phyloP scores from a whole-genome alignment of 1,140 invertebrate species.

The Drosophila murphyi region DNA sequence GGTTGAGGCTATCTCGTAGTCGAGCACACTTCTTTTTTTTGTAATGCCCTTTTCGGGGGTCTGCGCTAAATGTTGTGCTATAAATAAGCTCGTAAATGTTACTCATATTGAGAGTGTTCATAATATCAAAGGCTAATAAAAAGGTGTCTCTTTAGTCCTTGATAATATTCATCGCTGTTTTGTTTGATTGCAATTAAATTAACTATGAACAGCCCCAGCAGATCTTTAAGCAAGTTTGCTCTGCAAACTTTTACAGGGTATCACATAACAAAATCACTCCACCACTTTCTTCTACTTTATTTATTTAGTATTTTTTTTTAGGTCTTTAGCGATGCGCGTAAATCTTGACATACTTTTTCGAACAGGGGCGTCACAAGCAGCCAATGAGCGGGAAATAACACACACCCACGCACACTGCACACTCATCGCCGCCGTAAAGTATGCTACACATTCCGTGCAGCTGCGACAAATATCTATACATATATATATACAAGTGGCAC shows the following conservation, averaged over 20 bases:
- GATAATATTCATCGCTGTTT: too few relatives aligned
- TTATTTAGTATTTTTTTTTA: slow-evolving; percentile 36
- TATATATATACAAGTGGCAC: slow-evolving; percentile 33
- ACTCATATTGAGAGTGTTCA: too few relatives aligned
- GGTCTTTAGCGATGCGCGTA: slow-evolving; percentile 79
- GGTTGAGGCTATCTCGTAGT: too few relatives aligned
- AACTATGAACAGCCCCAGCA: too few relatives aligned
- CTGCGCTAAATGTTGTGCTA: too few relatives aligned
- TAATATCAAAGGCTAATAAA: too few relatives aligned
- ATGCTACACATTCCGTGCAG: slow-evolving; percentile 41
- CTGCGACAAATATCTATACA: slow-evolving; percentile 14
- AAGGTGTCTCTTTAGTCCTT: too few relatives aligned
- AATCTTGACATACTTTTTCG: slow-evolving; percentile 79
- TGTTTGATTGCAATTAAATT: too few relatives aligned
- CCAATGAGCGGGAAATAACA: slow-evolving; percentile 18
- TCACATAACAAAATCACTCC: background rate
- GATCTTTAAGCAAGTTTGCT: background rate
- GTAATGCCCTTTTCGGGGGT: too few relatives aligned
- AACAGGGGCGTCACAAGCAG: slow-evolving; percentile 21
- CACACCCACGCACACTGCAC: slow-evolving; percentile 4
- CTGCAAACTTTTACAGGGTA: slow-evolving; percentile 17
- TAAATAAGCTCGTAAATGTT: too few relatives aligned
- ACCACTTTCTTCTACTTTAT: slow-evolving; percentile 8
- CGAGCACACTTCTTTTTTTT: too few relatives aligned
- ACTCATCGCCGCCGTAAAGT: slow-evolving; percentile 47